Conservation (phyloP, 2,113 vertebrate genomes). For the Hylia prasina region DNA sequence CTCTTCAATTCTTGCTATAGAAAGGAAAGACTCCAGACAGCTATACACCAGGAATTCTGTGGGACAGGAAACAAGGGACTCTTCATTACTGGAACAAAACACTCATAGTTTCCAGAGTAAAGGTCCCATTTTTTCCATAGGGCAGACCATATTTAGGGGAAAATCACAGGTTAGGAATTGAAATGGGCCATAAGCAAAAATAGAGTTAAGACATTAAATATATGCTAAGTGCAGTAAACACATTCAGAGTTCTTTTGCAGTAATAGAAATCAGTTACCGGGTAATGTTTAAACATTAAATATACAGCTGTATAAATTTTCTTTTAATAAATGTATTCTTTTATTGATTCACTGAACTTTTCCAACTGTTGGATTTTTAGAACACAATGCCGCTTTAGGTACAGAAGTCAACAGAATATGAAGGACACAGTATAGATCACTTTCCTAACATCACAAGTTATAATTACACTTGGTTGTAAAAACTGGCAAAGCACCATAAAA, state of each 20-base stretch:
- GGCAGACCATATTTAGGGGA: not conserved
- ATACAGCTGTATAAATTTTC: not conserved
- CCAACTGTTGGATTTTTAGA: not conserved
- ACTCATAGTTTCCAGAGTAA: not conserved
- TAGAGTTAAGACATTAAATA: slow-evolving; percentile 31
- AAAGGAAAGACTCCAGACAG: not conserved
- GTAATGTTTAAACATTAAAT: not conserved
- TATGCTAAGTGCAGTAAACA: not conserved
- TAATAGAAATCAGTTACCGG: not conserved
- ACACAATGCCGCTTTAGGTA: not conserved
- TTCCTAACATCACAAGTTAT: not conserved
- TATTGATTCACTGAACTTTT: not conserved
- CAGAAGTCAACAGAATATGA: not conserved
- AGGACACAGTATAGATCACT: not conserved
- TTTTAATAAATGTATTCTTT: not conserved
- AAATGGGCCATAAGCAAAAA: not conserved
- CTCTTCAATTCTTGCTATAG: not conserved
- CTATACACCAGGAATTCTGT: not conserved
- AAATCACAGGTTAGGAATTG: not conserved
- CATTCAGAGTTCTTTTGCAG: not conserved
- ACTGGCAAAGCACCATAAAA: not conserved
- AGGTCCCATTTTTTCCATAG: not conserved
- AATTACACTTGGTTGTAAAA: not conserved
- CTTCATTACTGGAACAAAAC: slow-evolving; percentile 4
- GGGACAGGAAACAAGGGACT: not conserved